Conservation (phyloP, 2,888 invertebrate genomes). For the Epicampocera succincta region DNA sequence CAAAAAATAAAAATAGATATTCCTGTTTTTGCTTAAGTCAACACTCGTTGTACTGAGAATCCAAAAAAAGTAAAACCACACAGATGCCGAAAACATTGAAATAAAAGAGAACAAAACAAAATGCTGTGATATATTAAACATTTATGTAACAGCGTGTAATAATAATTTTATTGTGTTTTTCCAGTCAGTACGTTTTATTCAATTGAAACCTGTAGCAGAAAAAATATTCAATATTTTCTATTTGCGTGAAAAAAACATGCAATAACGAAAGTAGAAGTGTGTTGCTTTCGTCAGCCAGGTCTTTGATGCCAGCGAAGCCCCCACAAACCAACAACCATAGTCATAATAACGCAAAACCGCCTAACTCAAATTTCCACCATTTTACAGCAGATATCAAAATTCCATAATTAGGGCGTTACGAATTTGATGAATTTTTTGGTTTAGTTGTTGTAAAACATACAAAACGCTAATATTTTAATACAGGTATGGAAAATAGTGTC, state of each 20-base stretch:
- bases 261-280: conserved; percentile 29
- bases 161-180: conserved; percentile 28
- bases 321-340: not conserved
- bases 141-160: conserved; percentile 7
- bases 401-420: too few species aligned
- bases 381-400: too few species aligned
- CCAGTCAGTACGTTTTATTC: not conserved
- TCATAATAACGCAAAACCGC: not conserved
- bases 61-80: not conserved
- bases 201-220: conserved; percentile 1
- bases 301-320: conserved; percentile 41
- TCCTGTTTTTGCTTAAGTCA: conserved; percentile 16
- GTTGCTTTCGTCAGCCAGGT: not conserved
- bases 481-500: too few species aligned
- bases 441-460: too few species aligned
- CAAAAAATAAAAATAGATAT: conserved; percentile 13
- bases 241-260: conserved; percentile 15
- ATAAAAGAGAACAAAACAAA: not conserved
- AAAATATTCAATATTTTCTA: conserved; percentile 10
- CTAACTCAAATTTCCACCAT: too few species aligned
- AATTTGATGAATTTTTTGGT: too few species aligned
- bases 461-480: too few species aligned
- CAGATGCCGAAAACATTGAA: conserved; percentile 15
- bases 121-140: conserved; percentile 29
- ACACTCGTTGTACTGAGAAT: not conserved